Evolutionary conservation across 2,113 vertebrate species (phyloP).

Genomic region (Oncorhynchus tshawytscha): DNA sequence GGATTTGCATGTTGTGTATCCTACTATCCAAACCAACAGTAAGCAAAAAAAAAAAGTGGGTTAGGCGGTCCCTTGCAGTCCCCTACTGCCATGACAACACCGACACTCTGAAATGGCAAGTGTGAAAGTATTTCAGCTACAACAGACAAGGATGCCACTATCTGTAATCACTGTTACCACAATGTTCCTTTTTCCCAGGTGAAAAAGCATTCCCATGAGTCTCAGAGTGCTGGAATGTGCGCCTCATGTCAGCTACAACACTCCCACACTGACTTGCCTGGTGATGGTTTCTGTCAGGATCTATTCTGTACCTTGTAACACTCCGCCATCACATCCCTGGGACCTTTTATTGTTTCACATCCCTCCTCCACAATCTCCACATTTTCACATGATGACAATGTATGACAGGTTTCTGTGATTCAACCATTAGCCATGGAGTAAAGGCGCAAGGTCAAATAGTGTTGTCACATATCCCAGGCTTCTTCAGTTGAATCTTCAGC

Average conservation of each 20-base stretch:
- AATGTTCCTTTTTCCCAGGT: too few relatives aligned
- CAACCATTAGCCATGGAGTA: too few relatives aligned
- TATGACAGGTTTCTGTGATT: too few relatives aligned
- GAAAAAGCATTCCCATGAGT: too few relatives aligned
- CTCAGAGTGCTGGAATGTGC: too few relatives aligned
- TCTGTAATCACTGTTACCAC: too few relatives aligned
- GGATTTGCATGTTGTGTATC: too few relatives aligned
- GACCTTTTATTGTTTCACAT: background rate
- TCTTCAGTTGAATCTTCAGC: background rate
- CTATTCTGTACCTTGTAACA: background rate
- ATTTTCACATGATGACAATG: background rate
- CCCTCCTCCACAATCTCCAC: background rate
- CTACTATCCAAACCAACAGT: too few relatives aligned
- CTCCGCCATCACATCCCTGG: background rate
- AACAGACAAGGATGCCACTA: too few relatives aligned
- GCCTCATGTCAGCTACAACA: background rate
- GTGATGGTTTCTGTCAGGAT: background rate
- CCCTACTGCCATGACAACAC: background rate
- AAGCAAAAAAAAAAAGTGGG: too few relatives aligned
- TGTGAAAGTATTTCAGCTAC: background rate
- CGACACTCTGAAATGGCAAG: background rate
- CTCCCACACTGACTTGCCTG: background rate
- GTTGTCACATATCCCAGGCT: background rate
- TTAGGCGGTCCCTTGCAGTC: too few relatives aligned
- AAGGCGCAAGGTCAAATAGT: too few relatives aligned